These are phyloP conservation scores for Paedocypris sp. DNA, from an alignment of 2,113 vertebrate genomes.

Conservation along the genomic window DNA sequence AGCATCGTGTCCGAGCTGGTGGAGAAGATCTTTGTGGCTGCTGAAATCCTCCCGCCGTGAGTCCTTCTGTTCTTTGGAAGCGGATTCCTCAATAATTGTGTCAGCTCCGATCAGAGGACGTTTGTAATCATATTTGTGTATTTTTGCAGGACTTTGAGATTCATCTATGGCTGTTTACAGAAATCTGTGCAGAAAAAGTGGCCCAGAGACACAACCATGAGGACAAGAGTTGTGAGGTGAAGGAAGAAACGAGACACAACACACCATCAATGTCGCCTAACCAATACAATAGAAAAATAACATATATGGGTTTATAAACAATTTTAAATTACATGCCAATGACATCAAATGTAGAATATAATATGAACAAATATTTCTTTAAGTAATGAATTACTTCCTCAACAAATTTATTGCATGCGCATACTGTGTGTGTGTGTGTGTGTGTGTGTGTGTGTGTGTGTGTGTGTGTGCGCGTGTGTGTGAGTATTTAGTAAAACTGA, in stretches of 20 bases:
- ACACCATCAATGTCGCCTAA: too few species aligned
- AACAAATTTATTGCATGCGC: too few species aligned
- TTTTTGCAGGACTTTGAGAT: slow-evolving; percentile 75
- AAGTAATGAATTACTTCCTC: too few species aligned
- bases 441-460: too few species aligned
- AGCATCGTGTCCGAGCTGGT: slow-evolving; percentile 92
- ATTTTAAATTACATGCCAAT: not conserved
- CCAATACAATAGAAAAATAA: not conserved
- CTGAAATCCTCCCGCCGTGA: slow-evolving; percentile 96
- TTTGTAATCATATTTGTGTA: not conserved
- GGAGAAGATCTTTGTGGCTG: slow-evolving; percentile 98
- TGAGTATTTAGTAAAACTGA: too few species aligned
- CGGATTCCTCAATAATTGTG: too few species aligned
- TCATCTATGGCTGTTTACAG: slow-evolving; percentile 96
- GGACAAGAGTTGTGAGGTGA: slow-evolving; percentile 97
- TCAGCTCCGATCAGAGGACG: too few species aligned
- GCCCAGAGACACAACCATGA: slow-evolving; percentile 92
- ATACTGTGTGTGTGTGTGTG: too few species aligned
- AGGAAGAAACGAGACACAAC: too few species aligned
- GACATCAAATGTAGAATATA: not conserved
- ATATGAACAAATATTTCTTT: not conserved
- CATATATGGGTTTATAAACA: not conserved
- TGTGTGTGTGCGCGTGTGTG: too few species aligned
- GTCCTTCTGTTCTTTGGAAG: too few species aligned
- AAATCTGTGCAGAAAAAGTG: slow-evolving; percentile 95